Evolutionary conservation across 1,140 invertebrate genomes (phyloP), one percentile per base, ranked within the genome.

Genomic region (Brachionus koreanus): DNA sequence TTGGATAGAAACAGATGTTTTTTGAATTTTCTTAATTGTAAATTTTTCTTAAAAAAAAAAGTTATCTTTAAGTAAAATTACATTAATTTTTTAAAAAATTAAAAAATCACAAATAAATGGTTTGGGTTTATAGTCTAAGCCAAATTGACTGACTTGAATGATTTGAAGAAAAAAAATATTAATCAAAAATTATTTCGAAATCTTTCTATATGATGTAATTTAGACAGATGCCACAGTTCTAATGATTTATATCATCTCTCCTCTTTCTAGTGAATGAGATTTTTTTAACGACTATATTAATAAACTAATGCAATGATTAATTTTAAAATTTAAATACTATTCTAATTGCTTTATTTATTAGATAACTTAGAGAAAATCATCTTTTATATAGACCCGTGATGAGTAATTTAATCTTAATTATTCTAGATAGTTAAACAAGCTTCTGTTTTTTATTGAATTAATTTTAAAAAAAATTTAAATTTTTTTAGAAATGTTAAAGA

Each of bases 401-500:
- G 49, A 57, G n/a, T 57, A 25, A 57, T 57, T 57, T 57, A 57
- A 57, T 57, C 49, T 57, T 57, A 57, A 57, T 57, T 57, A 33
- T 65, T 65, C 12, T 65, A 35, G 25, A 33, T 35, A 37, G n/a
- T 19, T 33, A 65, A 37, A 33, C 63, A 65, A 33, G 63, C 33
- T 37, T 37, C 29, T 13, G 29, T 65, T n/a, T 46, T 19, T n/a
- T 33, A 33, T 65, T 12, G 10, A 12, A 65, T 65, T 13, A 65
- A 65, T 33, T 65, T 65, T 0, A 65, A 65, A 37, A 57, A 19
- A 57, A 57, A 13, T 69, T 69, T 42, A 37, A 19, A 42, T 69
- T 69, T 57, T n/a, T 69, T 69, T 37, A 39, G 35, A 69, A 69
- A 69, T 69, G 65, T 69, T 69, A 69, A 69, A 37, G 10, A n/a